These are phyloP conservation scores for Drosophila multiciliata DNA, from an alignment of 2,888 invertebrate genomes.

Conservation along the genomic window DNA sequence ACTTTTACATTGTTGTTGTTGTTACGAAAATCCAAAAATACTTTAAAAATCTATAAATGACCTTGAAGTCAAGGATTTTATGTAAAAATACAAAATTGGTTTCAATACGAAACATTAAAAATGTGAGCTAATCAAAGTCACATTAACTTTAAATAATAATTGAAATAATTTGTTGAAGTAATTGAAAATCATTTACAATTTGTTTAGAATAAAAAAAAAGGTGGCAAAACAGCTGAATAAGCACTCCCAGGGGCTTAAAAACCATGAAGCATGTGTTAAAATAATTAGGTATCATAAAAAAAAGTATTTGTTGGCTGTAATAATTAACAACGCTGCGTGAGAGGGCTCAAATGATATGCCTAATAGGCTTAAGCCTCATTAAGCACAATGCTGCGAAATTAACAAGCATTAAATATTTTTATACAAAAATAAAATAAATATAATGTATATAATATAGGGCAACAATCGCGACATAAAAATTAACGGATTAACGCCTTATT, in stretches of 20 bases:
- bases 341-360: background rate
- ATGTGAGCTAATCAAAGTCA: background rate
- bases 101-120: background rate
- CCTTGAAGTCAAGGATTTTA: background rate
- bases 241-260: background rate
- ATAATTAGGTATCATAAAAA: background rate
- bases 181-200: background rate
- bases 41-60: slow-evolving; percentile 22
- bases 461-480: slow-evolving; percentile 26
- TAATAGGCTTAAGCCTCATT: slow-evolving; percentile 15
- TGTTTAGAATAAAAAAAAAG: background rate
- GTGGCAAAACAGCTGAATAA: background rate
- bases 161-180: background rate
- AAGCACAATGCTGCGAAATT: slow-evolving; percentile 2
- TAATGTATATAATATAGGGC: slow-evolving; percentile 14
- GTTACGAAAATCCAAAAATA: slow-evolving; percentile 11
- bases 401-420: slow-evolving; percentile 31
- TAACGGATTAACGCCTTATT: slow-evolving; percentile 48
- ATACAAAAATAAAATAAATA: slow-evolving; percentile 22
- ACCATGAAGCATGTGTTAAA: background rate
- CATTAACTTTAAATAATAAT: background rate
- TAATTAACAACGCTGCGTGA: slow-evolving; percentile 7
- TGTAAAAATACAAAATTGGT: background rate
- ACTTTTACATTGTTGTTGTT: background rate
- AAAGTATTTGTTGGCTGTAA: background rate